These are phyloP conservation scores for Sebastes trivittatus DNA, from an alignment of 2,797 vertebrate genomes.

Conservation along the genomic window DNA sequence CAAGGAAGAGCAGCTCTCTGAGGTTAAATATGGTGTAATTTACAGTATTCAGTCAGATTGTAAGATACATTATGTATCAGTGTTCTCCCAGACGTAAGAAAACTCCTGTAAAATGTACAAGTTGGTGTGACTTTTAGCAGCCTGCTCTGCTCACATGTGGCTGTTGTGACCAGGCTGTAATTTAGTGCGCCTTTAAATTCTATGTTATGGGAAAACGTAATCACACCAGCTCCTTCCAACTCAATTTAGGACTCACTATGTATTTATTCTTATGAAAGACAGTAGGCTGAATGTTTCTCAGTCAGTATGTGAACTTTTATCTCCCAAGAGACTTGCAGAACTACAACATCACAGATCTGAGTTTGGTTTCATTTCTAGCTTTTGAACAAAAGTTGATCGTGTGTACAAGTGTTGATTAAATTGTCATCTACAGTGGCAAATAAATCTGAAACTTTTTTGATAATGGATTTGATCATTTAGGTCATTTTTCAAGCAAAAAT, in stretches of 20 bases:
- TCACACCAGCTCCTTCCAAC: not conserved
- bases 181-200: slow-evolving; percentile 21
- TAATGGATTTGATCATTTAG: not conserved
- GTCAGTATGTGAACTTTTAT: not conserved
- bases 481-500: not conserved
- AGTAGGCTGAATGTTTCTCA: not conserved
- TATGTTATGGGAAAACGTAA: slow-evolving; percentile 3
- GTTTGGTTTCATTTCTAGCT: not conserved
- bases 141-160: not conserved
- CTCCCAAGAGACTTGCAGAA: not conserved
- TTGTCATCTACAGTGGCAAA: not conserved
- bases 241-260: not conserved
- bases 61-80: not conserved
- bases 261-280: not conserved
- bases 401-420: not conserved
- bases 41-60: not conserved
- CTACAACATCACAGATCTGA: not conserved
- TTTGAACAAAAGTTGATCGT: not conserved
- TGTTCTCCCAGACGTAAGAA: not conserved
- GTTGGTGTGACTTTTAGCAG: not conserved
- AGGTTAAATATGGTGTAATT: not conserved
- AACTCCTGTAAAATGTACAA: not conserved
- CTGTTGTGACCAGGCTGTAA: not conserved
- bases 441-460: not conserved
- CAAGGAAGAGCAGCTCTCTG: not conserved